A percentile compares a stretch with the other conserved stretches of the same genome.
Evolutionary conservation across 2,888 invertebrate species (phyloP).

Genomic region (Pollenia amentaria): DNA sequence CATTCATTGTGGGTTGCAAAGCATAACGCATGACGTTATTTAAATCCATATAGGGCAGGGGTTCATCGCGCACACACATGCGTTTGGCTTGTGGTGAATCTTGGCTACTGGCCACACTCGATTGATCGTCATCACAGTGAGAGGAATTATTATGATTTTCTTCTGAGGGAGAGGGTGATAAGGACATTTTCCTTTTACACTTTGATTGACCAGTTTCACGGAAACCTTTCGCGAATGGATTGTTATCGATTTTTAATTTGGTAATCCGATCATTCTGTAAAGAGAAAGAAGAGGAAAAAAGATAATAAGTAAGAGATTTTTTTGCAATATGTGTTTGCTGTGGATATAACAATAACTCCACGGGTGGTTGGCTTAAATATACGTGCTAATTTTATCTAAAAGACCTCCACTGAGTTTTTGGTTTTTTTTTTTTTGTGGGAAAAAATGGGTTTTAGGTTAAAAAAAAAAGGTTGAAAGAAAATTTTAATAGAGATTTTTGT

Average conservation of each 20-base stretch:
- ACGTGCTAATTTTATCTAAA: slow-evolving; percentile 38
- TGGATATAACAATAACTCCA: slow-evolving; percentile 41
- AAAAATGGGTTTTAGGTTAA: not conserved
- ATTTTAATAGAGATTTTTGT: not conserved
- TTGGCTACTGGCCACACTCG: slow-evolving; percentile 72
- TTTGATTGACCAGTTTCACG: slow-evolving; percentile 92
- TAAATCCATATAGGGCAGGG: slow-evolving; percentile 60
- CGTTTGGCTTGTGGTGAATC: slow-evolving; percentile 79
- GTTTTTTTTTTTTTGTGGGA: not conserved
- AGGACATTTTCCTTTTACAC: slow-evolving; percentile 88
- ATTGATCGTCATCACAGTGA: slow-evolving; percentile 67
- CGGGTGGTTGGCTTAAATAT: slow-evolving; percentile 24
- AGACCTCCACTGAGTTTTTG: slow-evolving; percentile 46
- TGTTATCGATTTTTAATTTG: slow-evolving; percentile 95
- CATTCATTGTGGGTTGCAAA: slow-evolving; percentile 51
- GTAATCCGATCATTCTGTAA: slow-evolving; percentile 93
- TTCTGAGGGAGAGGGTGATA: slow-evolving; percentile 75
- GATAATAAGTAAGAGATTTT: slow-evolving; percentile 13
- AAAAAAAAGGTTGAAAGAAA: not conserved
- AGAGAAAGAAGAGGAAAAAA: not conserved
- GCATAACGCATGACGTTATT: slow-evolving; percentile 60
- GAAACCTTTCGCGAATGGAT: slow-evolving; percentile 97
- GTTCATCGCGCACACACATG: slow-evolving; percentile 76
- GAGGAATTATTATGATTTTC: slow-evolving; percentile 75
- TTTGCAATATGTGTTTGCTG: not conserved